Evolutionary conservation across 2,113 vertebrate species (phyloP).

Genomic region (Plestiodon gilberti): DNA sequence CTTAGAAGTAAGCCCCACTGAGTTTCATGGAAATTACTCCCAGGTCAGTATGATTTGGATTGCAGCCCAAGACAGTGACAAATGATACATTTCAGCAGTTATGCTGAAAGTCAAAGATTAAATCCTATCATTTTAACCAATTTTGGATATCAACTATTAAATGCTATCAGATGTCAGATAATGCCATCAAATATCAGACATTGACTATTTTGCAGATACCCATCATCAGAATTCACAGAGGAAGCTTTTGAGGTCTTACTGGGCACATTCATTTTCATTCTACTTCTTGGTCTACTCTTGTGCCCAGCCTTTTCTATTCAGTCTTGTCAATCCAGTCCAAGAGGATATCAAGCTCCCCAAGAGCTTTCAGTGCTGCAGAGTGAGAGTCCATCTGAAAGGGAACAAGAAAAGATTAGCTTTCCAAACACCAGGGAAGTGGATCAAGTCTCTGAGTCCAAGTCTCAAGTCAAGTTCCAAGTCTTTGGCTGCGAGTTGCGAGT

Average conservation of each 20-base stretch:
- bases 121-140: neutral
- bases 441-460: too few species aligned
- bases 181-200: neutral
- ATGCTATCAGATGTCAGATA: neutral
- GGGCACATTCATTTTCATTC: neutral
- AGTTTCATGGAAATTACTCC: neutral
- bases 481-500: too few species aligned
- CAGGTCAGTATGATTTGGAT: neutral
- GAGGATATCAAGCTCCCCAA: slow-evolving; percentile 84
- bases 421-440: neutral
- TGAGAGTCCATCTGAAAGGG: slow-evolving; percentile 74
- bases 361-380: slow-evolving; percentile 77
- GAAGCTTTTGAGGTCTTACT: neutral
- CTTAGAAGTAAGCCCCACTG: too few species aligned
- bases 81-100: neutral
- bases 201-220: neutral
- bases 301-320: neutral
- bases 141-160: neutral
- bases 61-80: neutral
- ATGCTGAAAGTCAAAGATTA: neutral
- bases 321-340: slow-evolving; percentile 80
- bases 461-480: too few species aligned
- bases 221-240: neutral
- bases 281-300: neutral
- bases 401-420: neutral